These are phyloP conservation scores for Timandra comae DNA, from an alignment of 2,888 invertebrate genomes.

Conservation along the genomic window DNA sequence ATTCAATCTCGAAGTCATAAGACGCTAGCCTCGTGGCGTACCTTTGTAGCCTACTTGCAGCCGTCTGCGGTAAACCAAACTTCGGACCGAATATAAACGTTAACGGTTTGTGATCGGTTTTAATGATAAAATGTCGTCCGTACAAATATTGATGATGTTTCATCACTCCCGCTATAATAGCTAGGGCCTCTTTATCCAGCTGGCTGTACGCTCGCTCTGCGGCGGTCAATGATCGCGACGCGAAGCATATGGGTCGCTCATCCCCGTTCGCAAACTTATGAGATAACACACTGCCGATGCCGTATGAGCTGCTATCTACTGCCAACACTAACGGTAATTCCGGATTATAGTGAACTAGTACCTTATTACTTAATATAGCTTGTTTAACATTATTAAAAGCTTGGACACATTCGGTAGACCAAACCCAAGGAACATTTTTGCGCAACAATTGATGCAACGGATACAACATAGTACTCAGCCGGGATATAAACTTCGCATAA, in stretches of 20 bases:
- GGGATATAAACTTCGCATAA: slow-evolving; percentile 7
- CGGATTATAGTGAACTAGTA: slow-evolving; percentile 19
- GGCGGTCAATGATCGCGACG: slow-evolving; percentile 9
- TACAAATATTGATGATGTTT: slow-evolving; percentile 11
- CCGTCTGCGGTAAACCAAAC: slow-evolving; percentile 8
- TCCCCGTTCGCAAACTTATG: slow-evolving; percentile 17
- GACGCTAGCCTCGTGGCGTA: slow-evolving; percentile 24
- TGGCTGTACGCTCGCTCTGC: slow-evolving; percentile 9
- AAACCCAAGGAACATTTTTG: slow-evolving; percentile 4
- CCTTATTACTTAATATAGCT: slow-evolving; percentile 5
- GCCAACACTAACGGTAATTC: slow-evolving; percentile 13
- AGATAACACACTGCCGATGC: slow-evolving; percentile 19
- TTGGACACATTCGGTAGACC: neutral
- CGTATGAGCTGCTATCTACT: slow-evolving; percentile 19
- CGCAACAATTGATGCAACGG: slow-evolving; percentile 7
- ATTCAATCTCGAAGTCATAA: slow-evolving; percentile 7
- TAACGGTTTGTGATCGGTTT: slow-evolving; percentile 8
- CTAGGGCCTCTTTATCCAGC: slow-evolving; percentile 11
- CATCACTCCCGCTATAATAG: slow-evolving; percentile 5
- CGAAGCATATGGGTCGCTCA: slow-evolving; percentile 9
- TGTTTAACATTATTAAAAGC: slow-evolving; percentile 5
- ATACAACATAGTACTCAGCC: slow-evolving; percentile 5
- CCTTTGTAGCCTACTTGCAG: slow-evolving; percentile 10
- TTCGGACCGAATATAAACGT: slow-evolving; percentile 10
- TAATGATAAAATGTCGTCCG: slow-evolving; percentile 8